Evolutionary conservation across 2,797 vertebrate genomes (phyloP).

Genomic region (Todus mexicanus): DNA sequence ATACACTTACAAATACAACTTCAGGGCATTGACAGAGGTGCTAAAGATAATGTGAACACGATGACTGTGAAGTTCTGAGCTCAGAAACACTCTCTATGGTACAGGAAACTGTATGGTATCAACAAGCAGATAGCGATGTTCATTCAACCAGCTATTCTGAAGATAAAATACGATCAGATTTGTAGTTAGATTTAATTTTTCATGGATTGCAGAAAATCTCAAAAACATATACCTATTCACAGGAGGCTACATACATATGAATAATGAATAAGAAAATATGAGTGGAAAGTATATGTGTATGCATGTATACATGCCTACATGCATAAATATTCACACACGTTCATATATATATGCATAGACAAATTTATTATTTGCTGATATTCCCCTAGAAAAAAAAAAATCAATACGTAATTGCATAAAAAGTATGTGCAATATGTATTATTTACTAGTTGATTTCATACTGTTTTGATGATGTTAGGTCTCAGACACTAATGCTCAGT

Average conservation of each 20-base stretch:
- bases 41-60: neutral
- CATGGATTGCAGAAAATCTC: neutral
- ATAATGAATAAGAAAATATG: too few relatives aligned
- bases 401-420: neutral
- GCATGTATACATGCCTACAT: neutral
- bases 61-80: neutral
- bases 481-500: neutral
- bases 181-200: neutral
- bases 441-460: neutral
- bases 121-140: neutral
- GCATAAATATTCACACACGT: neutral
- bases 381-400: neutral
- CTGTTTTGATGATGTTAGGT: neutral
- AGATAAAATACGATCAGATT: neutral
- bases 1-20: neutral
- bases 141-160: neutral
- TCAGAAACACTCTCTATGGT: accelerated
- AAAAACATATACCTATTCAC: neutral
- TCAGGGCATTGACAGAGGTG: neutral
- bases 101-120: neutral
- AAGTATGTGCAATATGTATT: neutral
- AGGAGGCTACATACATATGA: neutral
- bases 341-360: accelerated
- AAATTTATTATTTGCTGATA: neutral
- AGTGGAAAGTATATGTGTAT: neutral